These are phyloP conservation scores for Myopa testacea DNA, from an alignment of 2,888 invertebrate genomes.

Conservation along the genomic window DNA sequence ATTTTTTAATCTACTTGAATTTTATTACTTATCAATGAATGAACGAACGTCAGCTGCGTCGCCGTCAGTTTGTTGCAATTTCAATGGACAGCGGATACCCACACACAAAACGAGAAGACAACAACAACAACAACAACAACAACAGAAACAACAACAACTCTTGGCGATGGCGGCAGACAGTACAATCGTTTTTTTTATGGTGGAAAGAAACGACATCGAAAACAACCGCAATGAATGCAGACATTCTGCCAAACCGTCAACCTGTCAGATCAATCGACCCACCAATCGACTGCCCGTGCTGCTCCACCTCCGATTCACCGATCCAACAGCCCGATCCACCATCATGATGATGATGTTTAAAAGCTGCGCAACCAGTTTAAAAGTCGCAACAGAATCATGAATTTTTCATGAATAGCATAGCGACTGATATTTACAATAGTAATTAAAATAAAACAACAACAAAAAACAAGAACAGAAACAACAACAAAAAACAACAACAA, in stretches of 20 bases:
- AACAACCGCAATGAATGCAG: conserved; percentile 21
- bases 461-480: too few species aligned
- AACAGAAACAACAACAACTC: neutral
- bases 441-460: neutral
- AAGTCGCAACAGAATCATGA: conserved; percentile 2
- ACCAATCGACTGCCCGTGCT: neutral
- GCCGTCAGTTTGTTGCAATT: too few species aligned
- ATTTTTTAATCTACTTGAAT: neutral
- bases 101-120: too few species aligned
- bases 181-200: neutral
- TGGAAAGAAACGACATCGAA: neutral
- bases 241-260: neutral
- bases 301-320: neutral
- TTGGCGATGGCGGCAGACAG: conserved; percentile 19
- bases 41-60: too few species aligned
- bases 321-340: neutral
- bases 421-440: neutral
- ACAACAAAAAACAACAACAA: neutral
- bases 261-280: neutral
- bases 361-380: neutral
- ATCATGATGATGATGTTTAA: neutral
- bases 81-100: too few species aligned
- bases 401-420: conserved; percentile 9
- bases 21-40: conserved; percentile 13
- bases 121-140: too few species aligned